Percentiles rank a stretch among this genome's conserved stretches.
These are phyloP conservation scores for Cecidostiba fungosa DNA, from an alignment of 2,888 invertebrate species.

Conservation along the genomic window DNA sequence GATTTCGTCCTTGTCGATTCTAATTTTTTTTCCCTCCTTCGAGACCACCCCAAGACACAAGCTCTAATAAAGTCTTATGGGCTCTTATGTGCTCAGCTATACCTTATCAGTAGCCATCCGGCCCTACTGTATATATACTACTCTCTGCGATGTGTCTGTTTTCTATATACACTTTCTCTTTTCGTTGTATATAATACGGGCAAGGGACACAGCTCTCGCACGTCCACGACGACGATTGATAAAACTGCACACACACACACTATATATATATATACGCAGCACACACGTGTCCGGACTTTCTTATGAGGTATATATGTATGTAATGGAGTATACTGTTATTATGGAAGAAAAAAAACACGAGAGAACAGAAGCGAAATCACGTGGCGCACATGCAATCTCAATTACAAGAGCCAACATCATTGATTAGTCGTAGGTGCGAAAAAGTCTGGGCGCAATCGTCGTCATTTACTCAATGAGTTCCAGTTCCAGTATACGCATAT, in stretches of 20 bases:
- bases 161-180: not conserved
- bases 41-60: not conserved
- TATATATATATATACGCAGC: no score
- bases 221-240: not conserved
- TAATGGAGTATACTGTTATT: no score
- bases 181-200: no score
- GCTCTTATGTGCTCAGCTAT: not conserved
- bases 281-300: not conserved
- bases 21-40: slow-evolving; percentile 30
- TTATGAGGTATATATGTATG: no score
- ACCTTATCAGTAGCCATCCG: not conserved
- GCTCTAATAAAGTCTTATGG: slow-evolving; percentile 35
- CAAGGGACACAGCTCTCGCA: no score
- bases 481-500: not conserved
- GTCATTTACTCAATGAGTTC: slow-evolving; percentile 56
- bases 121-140: not conserved
- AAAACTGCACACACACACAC: not conserved
- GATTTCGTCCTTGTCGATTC: slow-evolving; percentile 19
- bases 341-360: no score
- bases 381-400: slow-evolving; percentile 30
- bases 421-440: slow-evolving; percentile 59
- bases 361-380: not conserved
- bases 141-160: not conserved
- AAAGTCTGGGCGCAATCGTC: slow-evolving; percentile 54
- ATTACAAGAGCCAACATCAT: slow-evolving; percentile 52